Conservation (phyloP, 2,113 vertebrate species). For the Sciurus niger region DNA sequence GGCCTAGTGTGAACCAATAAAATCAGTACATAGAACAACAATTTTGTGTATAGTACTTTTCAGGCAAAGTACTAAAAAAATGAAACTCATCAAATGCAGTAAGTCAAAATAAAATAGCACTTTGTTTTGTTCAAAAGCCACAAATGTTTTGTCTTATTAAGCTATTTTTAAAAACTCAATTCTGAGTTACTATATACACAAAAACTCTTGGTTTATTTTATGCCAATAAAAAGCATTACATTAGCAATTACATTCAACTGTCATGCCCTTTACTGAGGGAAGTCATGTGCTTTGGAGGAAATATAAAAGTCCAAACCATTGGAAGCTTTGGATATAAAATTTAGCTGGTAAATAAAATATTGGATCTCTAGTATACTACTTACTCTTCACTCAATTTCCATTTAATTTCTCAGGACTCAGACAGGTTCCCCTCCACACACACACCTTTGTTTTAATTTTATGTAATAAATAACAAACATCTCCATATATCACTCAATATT, state of each 20-base stretch:
- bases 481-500: slow-evolving; percentile 14
- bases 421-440: not conserved
- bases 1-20: not conserved
- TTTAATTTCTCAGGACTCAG: slow-evolving; percentile 35
- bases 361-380: not conserved
- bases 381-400: slow-evolving; percentile 15
- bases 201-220: slow-evolving; percentile 43
- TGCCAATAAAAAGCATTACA: slow-evolving; percentile 33
- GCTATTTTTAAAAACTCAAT: slow-evolving; percentile 18
- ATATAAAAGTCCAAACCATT: slow-evolving; percentile 16
- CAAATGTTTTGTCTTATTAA: slow-evolving; percentile 39
- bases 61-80: slow-evolving; percentile 57
- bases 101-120: slow-evolving; percentile 59
- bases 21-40: slow-evolving; percentile 10
- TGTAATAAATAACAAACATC: slow-evolving; percentile 24
- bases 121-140: slow-evolving; percentile 60
- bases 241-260: not conserved
- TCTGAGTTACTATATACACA: slow-evolving; percentile 51
- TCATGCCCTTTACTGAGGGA: slow-evolving; percentile 35
- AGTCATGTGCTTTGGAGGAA: slow-evolving; percentile 33
- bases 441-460: slow-evolving; percentile 50
- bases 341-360: not conserved
- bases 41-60: not conserved
- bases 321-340: not conserved
- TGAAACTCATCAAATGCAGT: slow-evolving; percentile 11